A percentile compares a stretch with the other conserved stretches of the same genome.
Evolutionary conservation across 2,888 invertebrate species (phyloP).

Genomic region (Eilema depressum): DNA sequence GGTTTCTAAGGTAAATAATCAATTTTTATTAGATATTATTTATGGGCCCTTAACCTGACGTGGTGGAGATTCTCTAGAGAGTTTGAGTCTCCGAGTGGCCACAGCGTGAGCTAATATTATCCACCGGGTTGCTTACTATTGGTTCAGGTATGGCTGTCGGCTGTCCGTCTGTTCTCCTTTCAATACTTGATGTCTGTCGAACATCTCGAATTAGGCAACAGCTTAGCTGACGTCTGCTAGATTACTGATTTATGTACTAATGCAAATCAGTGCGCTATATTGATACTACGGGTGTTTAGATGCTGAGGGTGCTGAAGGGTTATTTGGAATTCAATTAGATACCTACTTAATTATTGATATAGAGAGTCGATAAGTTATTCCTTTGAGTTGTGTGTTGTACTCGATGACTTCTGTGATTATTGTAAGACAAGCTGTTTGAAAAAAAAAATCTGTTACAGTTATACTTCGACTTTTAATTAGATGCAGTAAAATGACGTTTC

Average conservation of each 20-base stretch:
- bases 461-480: no score
- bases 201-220: constrained; percentile 71
- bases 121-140: constrained; percentile 52
- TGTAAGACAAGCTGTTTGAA: no score
- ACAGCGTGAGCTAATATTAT: constrained; percentile 65
- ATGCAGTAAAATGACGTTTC: no score
- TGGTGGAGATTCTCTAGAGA: constrained; percentile 27
- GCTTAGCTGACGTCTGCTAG: constrained; percentile 54
- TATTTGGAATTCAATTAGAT: background rate
- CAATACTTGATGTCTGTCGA: constrained; percentile 76
- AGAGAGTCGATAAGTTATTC: background rate
- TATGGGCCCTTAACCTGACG: constrained; percentile 23
- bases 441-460: no score
- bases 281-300: constrained; percentile 28
- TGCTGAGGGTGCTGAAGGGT: constrained; percentile 6
- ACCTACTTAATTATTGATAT: background rate
- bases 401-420: no score
- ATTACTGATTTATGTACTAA: constrained; percentile 61
- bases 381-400: background rate
- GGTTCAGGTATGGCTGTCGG: constrained; percentile 48
- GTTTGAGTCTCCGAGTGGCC: constrained; percentile 17
- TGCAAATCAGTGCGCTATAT: constrained; percentile 43
- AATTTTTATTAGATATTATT: constrained; percentile 20
- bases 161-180: constrained; percentile 60
- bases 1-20: background rate